Percentiles rank a stretch among this genome's conserved stretches.
Evolutionary conservation across 2,113 vertebrate species (phyloP).

Genomic region (Campylomormyrus tamandua): DNA sequence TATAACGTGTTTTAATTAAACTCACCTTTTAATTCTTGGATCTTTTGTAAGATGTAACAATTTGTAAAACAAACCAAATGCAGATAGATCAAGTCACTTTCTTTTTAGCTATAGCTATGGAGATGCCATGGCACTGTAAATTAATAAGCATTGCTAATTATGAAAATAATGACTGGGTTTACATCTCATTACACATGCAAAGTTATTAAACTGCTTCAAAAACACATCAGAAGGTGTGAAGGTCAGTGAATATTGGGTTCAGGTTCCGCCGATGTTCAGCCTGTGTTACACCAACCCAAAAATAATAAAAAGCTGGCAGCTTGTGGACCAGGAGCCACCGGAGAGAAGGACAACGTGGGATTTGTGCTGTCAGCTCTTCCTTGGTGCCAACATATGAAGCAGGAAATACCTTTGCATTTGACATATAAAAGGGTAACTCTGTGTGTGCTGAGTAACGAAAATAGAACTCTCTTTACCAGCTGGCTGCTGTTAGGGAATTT

Average conservation of each 20-base stretch:
- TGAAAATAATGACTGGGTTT: neutral
- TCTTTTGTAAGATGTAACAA: neutral
- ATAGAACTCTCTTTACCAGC: neutral
- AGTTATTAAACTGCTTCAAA: neutral
- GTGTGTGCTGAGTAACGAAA: neutral
- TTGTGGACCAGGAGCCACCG: neutral
- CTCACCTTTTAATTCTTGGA: neutral
- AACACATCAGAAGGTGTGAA: neutral
- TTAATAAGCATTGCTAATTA: neutral
- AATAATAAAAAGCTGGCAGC: neutral
- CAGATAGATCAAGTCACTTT: neutral
- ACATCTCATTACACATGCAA: neutral
- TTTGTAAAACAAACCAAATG: neutral
- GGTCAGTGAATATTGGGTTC: neutral
- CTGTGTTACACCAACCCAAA: neutral
- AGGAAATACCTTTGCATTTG: neutral
- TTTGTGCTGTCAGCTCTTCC: neutral
- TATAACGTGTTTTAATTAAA: constrained; percentile 20
- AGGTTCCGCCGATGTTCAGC: neutral
- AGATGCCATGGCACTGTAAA: neutral
- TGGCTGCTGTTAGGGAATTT: neutral
- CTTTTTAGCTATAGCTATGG: neutral
- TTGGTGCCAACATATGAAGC: neutral
- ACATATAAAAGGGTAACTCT: neutral
- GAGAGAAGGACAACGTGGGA: neutral